These are phyloP conservation scores for Campaea margaritaria DNA, from an alignment of 2,888 invertebrate genomes.

Conservation along the genomic window DNA sequence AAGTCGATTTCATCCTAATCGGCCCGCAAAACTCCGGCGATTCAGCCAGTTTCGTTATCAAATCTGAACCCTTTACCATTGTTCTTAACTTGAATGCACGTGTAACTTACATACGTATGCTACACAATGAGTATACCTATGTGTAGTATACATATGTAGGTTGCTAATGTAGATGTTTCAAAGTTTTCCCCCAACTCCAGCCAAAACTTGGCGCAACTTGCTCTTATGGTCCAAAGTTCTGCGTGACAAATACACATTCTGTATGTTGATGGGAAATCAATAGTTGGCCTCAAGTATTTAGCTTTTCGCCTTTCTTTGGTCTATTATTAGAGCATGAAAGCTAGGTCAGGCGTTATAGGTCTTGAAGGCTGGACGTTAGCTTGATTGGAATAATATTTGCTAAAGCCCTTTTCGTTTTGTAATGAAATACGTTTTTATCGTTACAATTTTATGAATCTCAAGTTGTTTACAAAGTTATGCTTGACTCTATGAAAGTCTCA, in stretches of 20 bases:
- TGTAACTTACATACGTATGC: slow-evolving; percentile 14
- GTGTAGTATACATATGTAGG: background rate
- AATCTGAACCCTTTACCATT: slow-evolving; percentile 24
- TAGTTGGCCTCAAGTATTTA: slow-evolving; percentile 42
- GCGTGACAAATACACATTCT: slow-evolving; percentile 64
- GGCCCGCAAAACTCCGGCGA: background rate
- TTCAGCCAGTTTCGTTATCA: slow-evolving; percentile 16
- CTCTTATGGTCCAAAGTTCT: slow-evolving; percentile 51
- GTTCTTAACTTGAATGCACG: slow-evolving; percentile 20
- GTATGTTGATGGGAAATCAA: slow-evolving; percentile 67
- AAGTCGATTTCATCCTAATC: background rate
- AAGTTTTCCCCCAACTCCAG: slow-evolving; percentile 24
- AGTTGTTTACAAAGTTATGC: too few relatives aligned
- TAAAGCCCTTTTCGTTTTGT: background rate
- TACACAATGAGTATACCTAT: background rate
- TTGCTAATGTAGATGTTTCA: slow-evolving; percentile 26
- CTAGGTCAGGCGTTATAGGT: slow-evolving; percentile 12
- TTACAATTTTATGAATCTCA: too few relatives aligned
- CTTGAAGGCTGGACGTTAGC: slow-evolving; percentile 1
- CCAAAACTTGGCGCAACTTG: slow-evolving; percentile 28
- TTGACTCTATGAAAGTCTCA: too few relatives aligned
- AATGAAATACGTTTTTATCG: too few relatives aligned
- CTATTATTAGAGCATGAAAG: slow-evolving; percentile 38
- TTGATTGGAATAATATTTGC: background rate
- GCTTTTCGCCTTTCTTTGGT: slow-evolving; percentile 26